phyloP scores from a whole-genome alignment of 2,888 invertebrate genomes.

The Aricia artaxerxes region DNA sequence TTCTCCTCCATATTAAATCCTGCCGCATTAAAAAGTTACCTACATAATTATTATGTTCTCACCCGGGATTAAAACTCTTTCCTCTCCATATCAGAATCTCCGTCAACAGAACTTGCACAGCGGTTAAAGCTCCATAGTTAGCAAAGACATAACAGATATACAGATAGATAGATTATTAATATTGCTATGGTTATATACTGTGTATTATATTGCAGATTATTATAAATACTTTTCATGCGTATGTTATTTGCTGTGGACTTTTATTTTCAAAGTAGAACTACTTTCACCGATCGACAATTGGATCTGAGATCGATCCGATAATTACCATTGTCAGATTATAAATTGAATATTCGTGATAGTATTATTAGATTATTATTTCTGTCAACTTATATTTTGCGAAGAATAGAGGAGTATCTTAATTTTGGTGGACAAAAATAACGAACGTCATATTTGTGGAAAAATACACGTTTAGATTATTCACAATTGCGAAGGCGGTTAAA shows the following conservation, averaged over 20 bases:
- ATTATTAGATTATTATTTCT: neutral
- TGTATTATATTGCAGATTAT: neutral
- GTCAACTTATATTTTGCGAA: neutral
- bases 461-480: neutral
- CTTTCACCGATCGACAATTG: slow-evolving; percentile 23
- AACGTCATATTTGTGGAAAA: neutral
- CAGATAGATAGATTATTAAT: too few species aligned
- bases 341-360: slow-evolving; percentile 7
- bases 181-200: neutral
- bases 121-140: too few species aligned
- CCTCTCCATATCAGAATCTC: too few species aligned
- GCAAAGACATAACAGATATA: too few species aligned
- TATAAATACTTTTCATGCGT: neutral
- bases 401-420: neutral
- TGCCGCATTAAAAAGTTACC: too few species aligned
- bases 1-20: too few species aligned
- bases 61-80: too few species aligned
- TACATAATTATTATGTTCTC: too few species aligned
- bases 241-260: neutral
- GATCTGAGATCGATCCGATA: slow-evolving; percentile 20
- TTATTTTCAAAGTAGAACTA: slow-evolving; percentile 1
- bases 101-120: too few species aligned
- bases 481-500: neutral
- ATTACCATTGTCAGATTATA: slow-evolving; percentile 1
- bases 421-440: neutral